Base-by-base conservation (phyloP, 2,797 vertebrate species). In the Chaunax sp. region DNA sequence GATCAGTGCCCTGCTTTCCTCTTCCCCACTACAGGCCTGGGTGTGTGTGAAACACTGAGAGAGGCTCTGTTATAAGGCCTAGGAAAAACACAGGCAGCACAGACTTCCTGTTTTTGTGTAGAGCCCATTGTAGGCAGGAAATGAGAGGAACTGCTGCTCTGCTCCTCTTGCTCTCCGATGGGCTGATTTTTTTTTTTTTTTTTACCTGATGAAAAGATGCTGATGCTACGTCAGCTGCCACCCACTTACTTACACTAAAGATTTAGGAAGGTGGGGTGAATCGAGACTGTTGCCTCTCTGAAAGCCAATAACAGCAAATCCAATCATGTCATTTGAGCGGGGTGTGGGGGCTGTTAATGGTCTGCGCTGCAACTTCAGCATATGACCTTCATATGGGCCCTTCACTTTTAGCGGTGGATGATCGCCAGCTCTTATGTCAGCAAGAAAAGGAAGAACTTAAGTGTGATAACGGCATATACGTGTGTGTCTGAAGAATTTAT, bases 71-170 rank as follows among this genome's bases (percentile, higher is more conserved):
- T 80, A 63, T 55, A 77, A 83, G 72, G 77, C 54, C 79, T 78
- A 82, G 83, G 85, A 90, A 77, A 65, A 77, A 65, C 82, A 89
- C 66, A 79, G 75, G 81, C 84, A 84, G 69, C 68, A 45, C 82
- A 76, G 63, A 84, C 84, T 91, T 92, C 91, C 90, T 92, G 90
- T 91, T 91, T 89, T 91, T 85, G 84, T 84, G 60, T 72, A 22
- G 57, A 79, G 55, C 70, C 75, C 66, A 81, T 30, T 76, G 81
- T 83, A 86, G 83, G 72, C 90, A 92, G 90, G 90, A 92, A 90
- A 78, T 88, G 80, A 86, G 77, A 82, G 75, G 71, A 85, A 82
- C 71, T 3, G 53, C 84, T 68, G 69, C 64, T 84, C 71, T 3
- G 53, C 84, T 68, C 67, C 64, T 84, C 66, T 64, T 56, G 41